These are phyloP conservation scores for Heteractis magnifica DNA, from an alignment of 92 coral and sea anemone genomes.

Conservation along the genomic window DNA sequence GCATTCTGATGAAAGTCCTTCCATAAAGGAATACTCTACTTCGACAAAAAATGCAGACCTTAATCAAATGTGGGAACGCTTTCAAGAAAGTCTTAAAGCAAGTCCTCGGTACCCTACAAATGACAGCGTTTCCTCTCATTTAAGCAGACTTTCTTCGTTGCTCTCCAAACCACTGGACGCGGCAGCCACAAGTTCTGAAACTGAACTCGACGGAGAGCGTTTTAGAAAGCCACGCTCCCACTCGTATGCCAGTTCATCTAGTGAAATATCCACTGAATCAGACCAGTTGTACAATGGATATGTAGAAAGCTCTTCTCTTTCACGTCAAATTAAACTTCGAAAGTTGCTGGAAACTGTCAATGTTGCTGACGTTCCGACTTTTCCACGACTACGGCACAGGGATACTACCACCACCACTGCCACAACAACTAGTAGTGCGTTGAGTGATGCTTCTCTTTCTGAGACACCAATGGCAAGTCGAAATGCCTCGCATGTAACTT, in stretches of 20 bases:
- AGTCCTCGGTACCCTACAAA: constrained; percentile 41
- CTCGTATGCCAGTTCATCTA: constrained; percentile 46
- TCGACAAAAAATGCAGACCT: constrained; percentile 46
- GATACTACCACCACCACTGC: constrained; percentile 21
- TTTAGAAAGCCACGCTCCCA: constrained; percentile 32
- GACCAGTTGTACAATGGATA: constrained; percentile 61
- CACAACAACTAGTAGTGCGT: constrained; percentile 30
- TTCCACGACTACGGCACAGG: constrained; percentile 38
- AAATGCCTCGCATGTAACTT: neutral
- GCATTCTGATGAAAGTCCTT: constrained; percentile 26
- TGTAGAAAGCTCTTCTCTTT: constrained; percentile 48
- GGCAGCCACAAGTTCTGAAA: constrained; percentile 33
- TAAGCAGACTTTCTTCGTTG: constrained; percentile 66
- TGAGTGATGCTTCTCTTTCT: constrained; percentile 32
- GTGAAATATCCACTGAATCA: constrained; percentile 61
- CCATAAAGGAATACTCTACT: constrained; percentile 25
- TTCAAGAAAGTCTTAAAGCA: constrained; percentile 56
- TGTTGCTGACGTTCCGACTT: constrained; percentile 36
- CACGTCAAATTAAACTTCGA: constrained; percentile 63
- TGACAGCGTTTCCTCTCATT: constrained; percentile 56
- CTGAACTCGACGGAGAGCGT: constrained; percentile 22
- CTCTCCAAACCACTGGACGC: constrained; percentile 61
- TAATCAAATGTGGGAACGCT: constrained; percentile 72
- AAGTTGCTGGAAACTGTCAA: constrained; percentile 64
- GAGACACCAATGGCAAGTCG: constrained; percentile 18